Base-by-base conservation (phyloP, 2,113 vertebrate species). In the Anoplopoma fimbria region DNA sequence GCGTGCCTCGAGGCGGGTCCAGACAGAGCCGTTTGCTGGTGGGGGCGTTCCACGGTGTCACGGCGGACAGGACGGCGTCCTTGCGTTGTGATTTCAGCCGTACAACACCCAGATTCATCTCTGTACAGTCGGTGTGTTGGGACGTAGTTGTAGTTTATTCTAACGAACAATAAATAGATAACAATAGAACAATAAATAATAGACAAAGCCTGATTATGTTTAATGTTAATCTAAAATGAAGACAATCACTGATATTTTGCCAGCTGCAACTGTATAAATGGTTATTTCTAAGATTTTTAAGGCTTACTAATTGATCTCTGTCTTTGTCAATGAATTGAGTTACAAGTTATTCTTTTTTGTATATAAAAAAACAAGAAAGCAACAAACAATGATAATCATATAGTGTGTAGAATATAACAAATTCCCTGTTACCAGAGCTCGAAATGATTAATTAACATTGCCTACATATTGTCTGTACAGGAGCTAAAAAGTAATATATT, bases 41-140 rank as follows among this genome's bases (percentile, higher is more conserved):
- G 93, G 94, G 95, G 75, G 91, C 93, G 82, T 95, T 96, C 94
- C 93, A 93, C 68, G 89, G 95, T 65, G 87, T 90, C 3, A 58
- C 93, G 89, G 81, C 86, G 69, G 92, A 96, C 87, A 93, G 92
- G 93, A 93, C 94, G 68, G 92, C 87, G 1, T 68, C 80, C 65
- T 87, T 70, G 9, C 85, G 64, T 17, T 78, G 86, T 74, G 83
- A 89, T 73, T 31, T 85, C 84, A 64, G 73, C 83, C 53, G 33
- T 2, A 36, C 78, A 4, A 23, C 71, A 23, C 91, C 91, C 91
- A 91, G 82, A 94, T 55, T 85, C 82, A 70, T 80, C 76, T 76
- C 84, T 51, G 71, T 83, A 57, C 91, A 86, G 79, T 85, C 79
- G 93, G 93, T 94, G 93, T 93, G 93, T 92, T 91, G 79, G 81